Evolutionary conservation across 23 tunicate genomes (phyloP).

Genomic region (Aplidium turbinatum): DNA sequence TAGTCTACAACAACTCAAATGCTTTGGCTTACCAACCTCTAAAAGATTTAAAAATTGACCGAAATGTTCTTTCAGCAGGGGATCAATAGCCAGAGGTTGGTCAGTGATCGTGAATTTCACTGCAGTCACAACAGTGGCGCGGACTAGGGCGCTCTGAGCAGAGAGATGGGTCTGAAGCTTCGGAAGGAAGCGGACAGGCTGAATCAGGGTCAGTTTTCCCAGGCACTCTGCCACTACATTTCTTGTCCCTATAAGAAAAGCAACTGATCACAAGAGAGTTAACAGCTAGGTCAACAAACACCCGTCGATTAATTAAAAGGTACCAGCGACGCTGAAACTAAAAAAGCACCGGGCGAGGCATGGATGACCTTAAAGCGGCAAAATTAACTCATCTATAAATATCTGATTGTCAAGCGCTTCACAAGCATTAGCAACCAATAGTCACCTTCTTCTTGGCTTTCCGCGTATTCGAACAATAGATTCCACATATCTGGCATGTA

Average conservation of each 20-base stretch:
- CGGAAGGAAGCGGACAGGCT: conserved; percentile 66
- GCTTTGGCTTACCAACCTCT: conserved; percentile 29
- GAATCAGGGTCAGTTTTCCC: conserved; percentile 84
- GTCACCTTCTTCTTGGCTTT: conserved; percentile 90
- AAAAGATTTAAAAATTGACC: conserved; percentile 68
- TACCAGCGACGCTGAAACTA: too few relatives aligned
- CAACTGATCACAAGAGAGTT: too few relatives aligned
- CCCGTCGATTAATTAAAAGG: too few relatives aligned
- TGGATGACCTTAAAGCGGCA: too few relatives aligned
- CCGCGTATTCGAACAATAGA: conserved; percentile 67
- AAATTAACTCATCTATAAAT: too few relatives aligned
- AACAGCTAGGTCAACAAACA: too few relatives aligned
- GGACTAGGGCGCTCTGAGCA: conserved; percentile 50
- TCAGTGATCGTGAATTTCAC: conserved; percentile 90
- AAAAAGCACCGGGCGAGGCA: too few relatives aligned
- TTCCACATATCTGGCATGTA: conserved; percentile 87
- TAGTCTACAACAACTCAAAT: not conserved
- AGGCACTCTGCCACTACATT: conserved; percentile 97
- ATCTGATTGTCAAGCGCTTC: too few relatives aligned
- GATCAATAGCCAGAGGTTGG: conserved; percentile 81
- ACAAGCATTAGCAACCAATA: not conserved
- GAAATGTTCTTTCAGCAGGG: conserved; percentile 64
- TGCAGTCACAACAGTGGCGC: conserved; percentile 91
- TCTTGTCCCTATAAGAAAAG: conserved; percentile 72
- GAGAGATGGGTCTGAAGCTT: conserved; percentile 63